phyloP scores from a whole-genome alignment of 1,140 invertebrate genomes.

The Galleria mellonella region DNA sequence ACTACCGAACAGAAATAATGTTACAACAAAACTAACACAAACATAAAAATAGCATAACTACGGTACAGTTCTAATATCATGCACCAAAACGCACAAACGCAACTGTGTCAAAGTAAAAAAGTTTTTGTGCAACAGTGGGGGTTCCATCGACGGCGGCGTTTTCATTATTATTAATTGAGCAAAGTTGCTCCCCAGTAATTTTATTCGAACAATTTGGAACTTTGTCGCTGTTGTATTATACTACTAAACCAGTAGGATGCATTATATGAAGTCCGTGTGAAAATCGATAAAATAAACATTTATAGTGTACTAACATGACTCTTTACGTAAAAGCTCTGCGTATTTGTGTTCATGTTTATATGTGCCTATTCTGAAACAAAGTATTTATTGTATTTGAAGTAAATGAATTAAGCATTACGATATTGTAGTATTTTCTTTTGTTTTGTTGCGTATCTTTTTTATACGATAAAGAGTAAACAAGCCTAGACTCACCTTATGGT shows the following conservation, averaged over 20 bases:
- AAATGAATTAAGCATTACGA: too few relatives aligned
- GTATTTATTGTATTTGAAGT: conserved; percentile 20
- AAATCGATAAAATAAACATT: conserved; percentile 73
- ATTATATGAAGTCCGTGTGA: conserved; percentile 56
- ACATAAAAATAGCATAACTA: conserved; percentile 21
- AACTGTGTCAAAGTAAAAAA: conserved; percentile 61
- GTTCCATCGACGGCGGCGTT: conserved; percentile 32
- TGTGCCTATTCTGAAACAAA: conserved; percentile 19
- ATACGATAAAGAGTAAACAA: too few relatives aligned
- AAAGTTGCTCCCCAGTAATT: conserved; percentile 51
- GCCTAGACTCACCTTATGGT: too few relatives aligned
- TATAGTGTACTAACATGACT: conserved; percentile 35
- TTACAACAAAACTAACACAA: conserved; percentile 30
- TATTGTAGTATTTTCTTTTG: too few relatives aligned
- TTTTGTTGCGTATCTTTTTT: too few relatives aligned
- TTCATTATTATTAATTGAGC: conserved; percentile 60
- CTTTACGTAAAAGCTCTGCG: conserved; percentile 15
- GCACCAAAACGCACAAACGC: conserved; percentile 27
- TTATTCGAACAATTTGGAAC: conserved; percentile 43
- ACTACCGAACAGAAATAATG: conserved; percentile 37
- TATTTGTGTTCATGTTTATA: conserved; percentile 12
- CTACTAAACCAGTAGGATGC: conserved; percentile 32
- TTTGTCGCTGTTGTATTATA: conserved; percentile 28
- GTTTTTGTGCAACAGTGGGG: conserved; percentile 40
- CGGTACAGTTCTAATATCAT: conserved; percentile 40